Percentiles rank a stretch among this genome's conserved stretches.
Conservation (phyloP, 2,888 invertebrate genomes). For the Netelia fuscicornis region DNA sequence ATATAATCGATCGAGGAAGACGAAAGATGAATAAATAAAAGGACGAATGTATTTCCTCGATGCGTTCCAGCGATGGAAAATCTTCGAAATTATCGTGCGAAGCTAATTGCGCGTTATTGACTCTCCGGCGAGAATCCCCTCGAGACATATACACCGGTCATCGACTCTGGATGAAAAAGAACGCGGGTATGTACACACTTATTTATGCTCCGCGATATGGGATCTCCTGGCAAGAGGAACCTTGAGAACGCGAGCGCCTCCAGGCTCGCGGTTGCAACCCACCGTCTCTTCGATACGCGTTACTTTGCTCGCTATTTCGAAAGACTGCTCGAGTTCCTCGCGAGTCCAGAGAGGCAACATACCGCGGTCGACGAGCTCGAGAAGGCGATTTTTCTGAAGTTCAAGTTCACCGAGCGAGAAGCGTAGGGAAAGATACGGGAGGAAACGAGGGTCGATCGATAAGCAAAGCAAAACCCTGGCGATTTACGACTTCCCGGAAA, state of each 20-base stretch:
- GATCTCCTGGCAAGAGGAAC: constrained; percentile 36
- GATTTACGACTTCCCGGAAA: neutral
- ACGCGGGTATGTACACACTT: constrained; percentile 1
- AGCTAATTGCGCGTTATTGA: neutral
- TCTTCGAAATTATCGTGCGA: neutral
- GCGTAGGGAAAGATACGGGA: constrained; percentile 23
- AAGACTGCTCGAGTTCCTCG: constrained; percentile 65
- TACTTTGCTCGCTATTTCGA: constrained; percentile 9
- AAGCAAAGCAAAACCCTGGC: constrained; percentile 4
- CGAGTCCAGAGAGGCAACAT: constrained; percentile 12
- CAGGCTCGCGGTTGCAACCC: constrained; percentile 4
- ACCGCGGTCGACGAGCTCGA: constrained; percentile 58
- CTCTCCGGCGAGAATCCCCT: constrained; percentile 1
- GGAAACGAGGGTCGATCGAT: constrained; percentile 5
- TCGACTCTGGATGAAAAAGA: constrained; percentile 38
- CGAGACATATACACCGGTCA: constrained; percentile 1
- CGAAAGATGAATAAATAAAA: no score
- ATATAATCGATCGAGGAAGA: neutral
- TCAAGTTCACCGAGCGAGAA: constrained; percentile 67
- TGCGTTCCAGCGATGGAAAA: no score
- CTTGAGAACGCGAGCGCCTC: constrained; percentile 52
- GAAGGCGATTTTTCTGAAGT: constrained; percentile 63
- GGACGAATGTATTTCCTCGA: no score
- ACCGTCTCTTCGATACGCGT: constrained; percentile 12
- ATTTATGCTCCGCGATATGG: constrained; percentile 26